Percentiles rank a stretch among this genome's conserved stretches.
These are phyloP conservation scores for Drosophila nigrodunni DNA, from an alignment of 1,140 invertebrate genomes.

Conservation along the genomic window DNA sequence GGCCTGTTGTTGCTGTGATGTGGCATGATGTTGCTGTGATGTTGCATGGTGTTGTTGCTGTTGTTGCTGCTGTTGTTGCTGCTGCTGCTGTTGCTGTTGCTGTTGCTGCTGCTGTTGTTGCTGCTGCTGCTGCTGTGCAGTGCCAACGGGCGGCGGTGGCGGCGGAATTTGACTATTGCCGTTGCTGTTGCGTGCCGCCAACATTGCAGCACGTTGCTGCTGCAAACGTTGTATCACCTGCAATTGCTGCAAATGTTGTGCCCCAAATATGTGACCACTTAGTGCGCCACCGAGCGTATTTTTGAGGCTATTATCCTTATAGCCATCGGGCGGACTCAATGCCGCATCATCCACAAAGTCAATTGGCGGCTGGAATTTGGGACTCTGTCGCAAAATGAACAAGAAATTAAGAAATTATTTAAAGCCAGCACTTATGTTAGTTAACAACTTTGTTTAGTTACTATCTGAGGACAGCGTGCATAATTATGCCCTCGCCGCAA, in stretches of 20 bases:
- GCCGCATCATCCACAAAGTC: constrained; percentile 91
- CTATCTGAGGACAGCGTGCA: background rate
- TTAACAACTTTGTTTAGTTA: constrained; percentile 18
- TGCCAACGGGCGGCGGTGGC: constrained; percentile 73
- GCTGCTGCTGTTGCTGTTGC: constrained; percentile 56
- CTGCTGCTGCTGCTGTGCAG: constrained; percentile 46
- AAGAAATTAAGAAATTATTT: background rate
- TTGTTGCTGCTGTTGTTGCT: constrained; percentile 55
- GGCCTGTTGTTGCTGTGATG: constrained; percentile 54
- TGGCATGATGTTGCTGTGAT: constrained; percentile 49
- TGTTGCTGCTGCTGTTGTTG: constrained; percentile 58
- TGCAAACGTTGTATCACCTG: constrained; percentile 86
- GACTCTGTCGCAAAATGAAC: constrained; percentile 79
- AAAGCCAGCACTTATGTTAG: background rate
- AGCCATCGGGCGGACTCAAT: constrained; percentile 93
- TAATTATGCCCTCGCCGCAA: constrained; percentile 47
- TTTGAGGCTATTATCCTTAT: constrained; percentile 89
- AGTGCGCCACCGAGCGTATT: constrained; percentile 86
- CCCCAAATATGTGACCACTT: constrained; percentile 87
- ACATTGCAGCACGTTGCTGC: constrained; percentile 84
- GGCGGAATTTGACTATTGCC: constrained; percentile 69
- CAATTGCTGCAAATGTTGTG: constrained; percentile 87
- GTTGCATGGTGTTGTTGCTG: constrained; percentile 49
- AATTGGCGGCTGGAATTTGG: constrained; percentile 87
- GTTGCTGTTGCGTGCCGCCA: constrained; percentile 77